phyloP scores from a whole-genome alignment of 2,113 vertebrate genomes.

The Tiliqua scincoides region DNA sequence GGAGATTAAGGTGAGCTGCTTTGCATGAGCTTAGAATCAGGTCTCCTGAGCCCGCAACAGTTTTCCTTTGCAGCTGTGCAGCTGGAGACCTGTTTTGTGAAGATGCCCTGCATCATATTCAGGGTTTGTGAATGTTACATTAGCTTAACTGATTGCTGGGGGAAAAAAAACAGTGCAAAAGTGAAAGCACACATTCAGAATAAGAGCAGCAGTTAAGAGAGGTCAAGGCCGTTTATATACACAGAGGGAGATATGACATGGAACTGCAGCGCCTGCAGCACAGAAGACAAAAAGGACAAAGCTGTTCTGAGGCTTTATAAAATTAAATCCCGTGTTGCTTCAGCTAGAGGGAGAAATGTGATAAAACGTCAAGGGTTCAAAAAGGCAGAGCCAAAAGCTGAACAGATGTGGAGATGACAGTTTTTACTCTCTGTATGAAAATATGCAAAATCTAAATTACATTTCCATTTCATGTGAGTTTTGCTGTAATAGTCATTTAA shows the following conservation, averaged over 20 bases:
- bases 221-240: rapidly evolving
- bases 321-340: background rate
- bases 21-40: background rate
- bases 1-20: background rate
- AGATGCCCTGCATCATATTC: rapidly evolving
- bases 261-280: rapidly evolving
- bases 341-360: background rate
- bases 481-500: background rate
- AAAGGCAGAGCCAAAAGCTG: rapidly evolving
- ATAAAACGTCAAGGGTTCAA: background rate
- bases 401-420: background rate
- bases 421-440: background rate
- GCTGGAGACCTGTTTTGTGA: rapidly evolving
- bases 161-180: background rate
- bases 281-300: background rate
- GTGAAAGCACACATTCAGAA: background rate
- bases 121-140: rapidly evolving
- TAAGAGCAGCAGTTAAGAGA: rapidly evolving
- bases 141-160: rapidly evolving
- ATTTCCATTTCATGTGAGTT: background rate
- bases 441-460: rapidly evolving
- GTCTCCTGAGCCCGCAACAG: rapidly evolving
- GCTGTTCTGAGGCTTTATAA: background rate
- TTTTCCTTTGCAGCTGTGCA: background rate
- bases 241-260: rapidly evolving